Conservation (phyloP, 1,140 invertebrate species). For the Cecropterus lyciades region DNA sequence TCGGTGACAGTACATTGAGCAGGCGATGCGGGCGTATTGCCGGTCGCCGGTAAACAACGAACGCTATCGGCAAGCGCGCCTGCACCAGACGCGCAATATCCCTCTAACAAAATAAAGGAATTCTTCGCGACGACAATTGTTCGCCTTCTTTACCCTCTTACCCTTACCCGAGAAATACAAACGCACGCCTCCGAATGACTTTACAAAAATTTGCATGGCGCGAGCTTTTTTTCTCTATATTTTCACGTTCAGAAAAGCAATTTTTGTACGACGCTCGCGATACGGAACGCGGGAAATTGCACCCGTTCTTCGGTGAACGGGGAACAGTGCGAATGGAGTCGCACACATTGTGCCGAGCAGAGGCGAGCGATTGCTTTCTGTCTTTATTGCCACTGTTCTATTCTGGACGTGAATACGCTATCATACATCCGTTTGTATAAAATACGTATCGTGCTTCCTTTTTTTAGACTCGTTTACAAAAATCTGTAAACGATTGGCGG, state of each 20-base stretch:
- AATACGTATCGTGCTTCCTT: constrained; percentile 27
- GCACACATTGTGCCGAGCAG: constrained; percentile 62
- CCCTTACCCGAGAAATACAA: constrained; percentile 79
- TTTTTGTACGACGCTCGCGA: constrained; percentile 80
- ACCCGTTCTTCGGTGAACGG: constrained; percentile 62
- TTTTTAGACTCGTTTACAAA: constrained; percentile 28
- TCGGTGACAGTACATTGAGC: constrained; percentile 50
- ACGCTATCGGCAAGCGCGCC: constrained; percentile 55
- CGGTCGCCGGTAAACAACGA: constrained; percentile 67
- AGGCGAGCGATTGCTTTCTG: constrained; percentile 70
- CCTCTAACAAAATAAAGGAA: constrained; percentile 79
- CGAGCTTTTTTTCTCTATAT: constrained; percentile 76
- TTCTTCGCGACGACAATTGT: constrained; percentile 77
- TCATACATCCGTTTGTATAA: constrained; percentile 34
- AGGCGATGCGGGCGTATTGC: constrained; percentile 61
- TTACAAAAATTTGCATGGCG: constrained; percentile 82
- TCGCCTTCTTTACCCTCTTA: constrained; percentile 77
- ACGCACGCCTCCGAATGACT: constrained; percentile 81
- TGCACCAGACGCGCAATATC: constrained; percentile 82
- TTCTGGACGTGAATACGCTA: constrained; percentile 56
- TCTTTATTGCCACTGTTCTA: constrained; percentile 66
- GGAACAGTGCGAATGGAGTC: constrained; percentile 69
- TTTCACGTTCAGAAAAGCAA: constrained; percentile 82
- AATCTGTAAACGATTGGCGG: constrained; percentile 1
- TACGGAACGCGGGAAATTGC: constrained; percentile 81